Evolutionary conservation across 2,797 vertebrate genomes (phyloP), one percentile per base, ranked within the genome.

Genomic region (Manis javanica): DNA sequence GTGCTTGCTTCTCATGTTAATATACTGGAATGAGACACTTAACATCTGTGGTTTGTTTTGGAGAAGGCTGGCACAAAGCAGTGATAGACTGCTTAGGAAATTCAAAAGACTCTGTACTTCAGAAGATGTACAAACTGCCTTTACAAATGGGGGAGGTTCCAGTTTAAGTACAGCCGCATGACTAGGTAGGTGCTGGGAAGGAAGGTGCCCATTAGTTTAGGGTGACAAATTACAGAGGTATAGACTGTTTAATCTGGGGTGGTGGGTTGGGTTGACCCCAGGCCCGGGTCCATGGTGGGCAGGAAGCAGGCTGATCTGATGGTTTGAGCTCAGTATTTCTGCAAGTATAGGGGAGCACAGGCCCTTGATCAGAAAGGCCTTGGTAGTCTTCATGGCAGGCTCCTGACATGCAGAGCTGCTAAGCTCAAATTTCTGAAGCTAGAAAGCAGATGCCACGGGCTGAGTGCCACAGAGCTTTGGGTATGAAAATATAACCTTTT

Each of bases 381-480:
- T 91, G 66, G 63, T 59, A 24, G 16, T 64, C 66, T 68, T 66
- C 68, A 46, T 26, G 46, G 82, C 49, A 86, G 69, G 68, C 71
- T 77, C 66, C 53, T 57, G 68, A 57, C 86, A 94, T 88, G 72
- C 87, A 95, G 71, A 87, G 90, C 87, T 42, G 53, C 55, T 69
- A 0, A 12, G 1, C 29, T 93, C 46, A 49, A 53, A n/a, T 63
- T 78, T 82, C 84, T 57, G 18, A 90, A 72, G 78, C 83, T 49
- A 87, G 63, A 94, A 94, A 92, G 78, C 88, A 91, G 39, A 97
- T 68, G 75, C 75, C 82, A 77, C 7, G 63, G 64, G 61, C 88
- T 16, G 66, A 63, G 78, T 72, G 75, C 91, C 74, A 74, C 69
- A 46, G 66, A 91, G 39, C 81, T 85, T 21, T 94, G n/a, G 6